Base-by-base conservation (phyloP, 2,888 invertebrate species). In the Gerris lacustris region DNA sequence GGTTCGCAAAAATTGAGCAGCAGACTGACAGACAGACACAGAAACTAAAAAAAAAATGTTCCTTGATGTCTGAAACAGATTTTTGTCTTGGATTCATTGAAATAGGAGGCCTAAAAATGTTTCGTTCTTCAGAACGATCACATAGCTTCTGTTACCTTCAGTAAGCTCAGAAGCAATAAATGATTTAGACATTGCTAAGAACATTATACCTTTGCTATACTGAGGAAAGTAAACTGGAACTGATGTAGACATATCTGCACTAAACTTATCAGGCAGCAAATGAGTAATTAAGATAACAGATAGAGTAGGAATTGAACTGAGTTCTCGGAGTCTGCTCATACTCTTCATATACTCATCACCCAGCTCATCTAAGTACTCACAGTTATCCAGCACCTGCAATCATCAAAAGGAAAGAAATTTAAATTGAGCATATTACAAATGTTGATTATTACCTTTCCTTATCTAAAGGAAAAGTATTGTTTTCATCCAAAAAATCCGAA, bases 191-290 rank as follows among this genome's bases (percentile, higher is more conserved):
- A 31, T 31, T 31, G 31, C 31, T 31, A 31, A 31, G 2, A 31
- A 31, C 31, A 31, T 31, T 67, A 66, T 73, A 76, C 76, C 87
- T 81, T 88, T 90, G 63, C 84, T 87, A 79, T 94, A 95, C 78
- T 94, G 93, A 0, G 89, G 86, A 79, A 93, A 92, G 79, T 88
- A 85, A 18, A 95, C 77, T 74, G 86, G 86, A 62, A 91, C 83
- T 0, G 92, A 89, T 74, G 90, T 89, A 72, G 86, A 86, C 15
- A 55, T 11, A 79, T 87, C 89, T 67, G 84, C 83, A 76, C 87
- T 84, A 78, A 88, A 93, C 79, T 92, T 94, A 77, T 93, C 92
- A 80, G 90, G 92, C 6, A 88, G 83, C 71, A 94, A 83, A 79
- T 91, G 88, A 0, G 91, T 90, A 47, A 92, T 80, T 66, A 94